Percentiles rank a stretch among this genome's conserved stretches.
Evolutionary conservation across 2,113 vertebrate genomes (phyloP).

Genomic region (Poeciliopsis retropinna): DNA sequence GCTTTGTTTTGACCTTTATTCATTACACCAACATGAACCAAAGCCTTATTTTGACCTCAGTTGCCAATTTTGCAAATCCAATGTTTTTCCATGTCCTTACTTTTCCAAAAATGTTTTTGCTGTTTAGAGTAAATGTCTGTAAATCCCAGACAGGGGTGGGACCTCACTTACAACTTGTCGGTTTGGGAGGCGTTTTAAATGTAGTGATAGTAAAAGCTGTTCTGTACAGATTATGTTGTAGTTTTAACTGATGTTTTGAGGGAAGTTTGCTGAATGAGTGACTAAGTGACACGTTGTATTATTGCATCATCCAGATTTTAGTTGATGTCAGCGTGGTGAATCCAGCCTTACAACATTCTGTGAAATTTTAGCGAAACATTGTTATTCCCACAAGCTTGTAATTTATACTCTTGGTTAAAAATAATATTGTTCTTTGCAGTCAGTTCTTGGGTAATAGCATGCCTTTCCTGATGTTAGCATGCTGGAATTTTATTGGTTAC

Average conservation of each 20-base stretch:
- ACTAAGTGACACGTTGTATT: background rate
- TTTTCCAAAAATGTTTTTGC: background rate
- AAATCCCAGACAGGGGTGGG: conserved; percentile 10
- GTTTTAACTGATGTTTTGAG: background rate
- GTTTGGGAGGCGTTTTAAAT: conserved; percentile 73
- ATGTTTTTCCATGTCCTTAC: background rate
- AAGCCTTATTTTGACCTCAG: background rate
- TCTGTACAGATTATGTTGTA: conserved; percentile 56
- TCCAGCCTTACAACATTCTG: conserved; percentile 23
- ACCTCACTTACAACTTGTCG: conserved; percentile 22
- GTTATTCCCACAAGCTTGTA: background rate
- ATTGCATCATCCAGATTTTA: background rate
- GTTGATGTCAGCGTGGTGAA: background rate
- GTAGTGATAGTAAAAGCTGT: conserved; percentile 61
- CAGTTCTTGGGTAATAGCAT: background rate
- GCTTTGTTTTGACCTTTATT: background rate
- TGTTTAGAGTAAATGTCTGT: background rate
- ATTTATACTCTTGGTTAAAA: background rate
- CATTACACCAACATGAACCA: background rate
- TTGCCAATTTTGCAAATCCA: background rate
- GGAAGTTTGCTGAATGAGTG: conserved; percentile 11
- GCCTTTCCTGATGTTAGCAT: background rate
- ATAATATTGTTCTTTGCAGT: background rate
- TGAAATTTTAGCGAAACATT: conserved; percentile 15
- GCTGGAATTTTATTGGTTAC: too few species aligned